Evolutionary conservation across 2,113 vertebrate species (phyloP).

Genomic region (Etheostoma cragini): DNA sequence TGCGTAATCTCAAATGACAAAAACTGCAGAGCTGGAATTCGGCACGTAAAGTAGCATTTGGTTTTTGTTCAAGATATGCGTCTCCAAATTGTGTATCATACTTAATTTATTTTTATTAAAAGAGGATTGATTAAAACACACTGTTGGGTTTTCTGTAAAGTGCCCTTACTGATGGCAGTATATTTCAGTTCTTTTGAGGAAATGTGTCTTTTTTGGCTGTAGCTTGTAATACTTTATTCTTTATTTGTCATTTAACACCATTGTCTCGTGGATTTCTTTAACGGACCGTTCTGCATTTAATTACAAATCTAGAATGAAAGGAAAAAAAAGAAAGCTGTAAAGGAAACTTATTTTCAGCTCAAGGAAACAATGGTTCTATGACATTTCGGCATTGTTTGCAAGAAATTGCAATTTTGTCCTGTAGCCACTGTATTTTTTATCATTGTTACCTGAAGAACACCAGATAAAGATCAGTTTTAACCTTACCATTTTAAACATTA

Average conservation of each 20-base stretch:
- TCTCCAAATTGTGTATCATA: background rate
- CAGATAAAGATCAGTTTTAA: background rate
- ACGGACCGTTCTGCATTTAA: background rate
- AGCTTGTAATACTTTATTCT: background rate
- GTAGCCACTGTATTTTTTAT: background rate
- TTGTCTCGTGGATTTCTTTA: background rate
- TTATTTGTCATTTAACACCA: background rate
- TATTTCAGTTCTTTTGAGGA: background rate
- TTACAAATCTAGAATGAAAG: background rate
- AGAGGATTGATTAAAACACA: background rate
- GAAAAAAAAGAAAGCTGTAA: background rate
- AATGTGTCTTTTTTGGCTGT: background rate
- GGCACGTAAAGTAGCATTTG: background rate
- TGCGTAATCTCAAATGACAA: constrained; percentile 9
- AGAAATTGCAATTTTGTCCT: background rate
- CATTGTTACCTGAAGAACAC: background rate
- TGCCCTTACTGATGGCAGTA: background rate
- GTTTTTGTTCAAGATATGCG: background rate
- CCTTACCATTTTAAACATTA: background rate
- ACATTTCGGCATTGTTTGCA: background rate
- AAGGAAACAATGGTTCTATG: background rate
- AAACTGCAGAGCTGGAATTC: constrained; percentile 5
- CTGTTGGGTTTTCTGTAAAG: background rate
- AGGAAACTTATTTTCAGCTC: background rate
- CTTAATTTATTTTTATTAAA: background rate